Percentiles rank a stretch among this genome's conserved stretches.
Conservation (phyloP, 2,797 vertebrate genomes). For the Arrhamphus sclerolepis region DNA sequence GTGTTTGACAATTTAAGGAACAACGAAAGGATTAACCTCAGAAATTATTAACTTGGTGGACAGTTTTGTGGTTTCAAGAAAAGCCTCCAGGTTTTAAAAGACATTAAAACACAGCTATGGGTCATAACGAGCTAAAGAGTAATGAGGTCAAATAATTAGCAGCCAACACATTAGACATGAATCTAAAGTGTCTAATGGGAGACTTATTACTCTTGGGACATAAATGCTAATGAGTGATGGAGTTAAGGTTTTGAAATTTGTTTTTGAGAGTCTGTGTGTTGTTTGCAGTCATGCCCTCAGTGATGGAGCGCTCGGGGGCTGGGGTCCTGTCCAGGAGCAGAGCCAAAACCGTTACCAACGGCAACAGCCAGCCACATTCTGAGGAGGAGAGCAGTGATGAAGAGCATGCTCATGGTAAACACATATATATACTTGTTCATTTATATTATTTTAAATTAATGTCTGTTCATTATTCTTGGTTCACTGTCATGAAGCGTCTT, state of each 20-base stretch:
- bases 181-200: too few relatives aligned
- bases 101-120: too few relatives aligned
- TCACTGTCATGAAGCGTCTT: background rate
- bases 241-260: background rate
- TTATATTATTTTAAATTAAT: background rate
- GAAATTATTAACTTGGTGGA: too few relatives aligned
- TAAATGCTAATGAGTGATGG: too few relatives aligned
- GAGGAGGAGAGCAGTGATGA: constrained; percentile 95
- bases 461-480: background rate
- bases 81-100: too few relatives aligned
- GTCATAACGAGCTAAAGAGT: too few relatives aligned
- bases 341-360: constrained; percentile 88
- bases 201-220: too few relatives aligned
- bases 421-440: background rate
- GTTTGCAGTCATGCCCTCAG: constrained; percentile 86
- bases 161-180: too few relatives aligned
- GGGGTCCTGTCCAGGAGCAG: constrained; percentile 91
- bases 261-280: constrained; percentile 10
- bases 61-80: too few relatives aligned
- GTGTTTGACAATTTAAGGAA: too few relatives aligned
- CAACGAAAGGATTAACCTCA: too few relatives aligned
- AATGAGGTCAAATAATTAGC: too few relatives aligned
- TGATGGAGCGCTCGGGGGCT: constrained; percentile 90
- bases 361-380: constrained; percentile 85
- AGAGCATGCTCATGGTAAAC: constrained; percentile 87